Percentiles rank a stretch among this genome's conserved stretches.
Evolutionary conservation across 2,888 invertebrate genomes (phyloP).

Genomic region (Meliscaeva auricollis): DNA sequence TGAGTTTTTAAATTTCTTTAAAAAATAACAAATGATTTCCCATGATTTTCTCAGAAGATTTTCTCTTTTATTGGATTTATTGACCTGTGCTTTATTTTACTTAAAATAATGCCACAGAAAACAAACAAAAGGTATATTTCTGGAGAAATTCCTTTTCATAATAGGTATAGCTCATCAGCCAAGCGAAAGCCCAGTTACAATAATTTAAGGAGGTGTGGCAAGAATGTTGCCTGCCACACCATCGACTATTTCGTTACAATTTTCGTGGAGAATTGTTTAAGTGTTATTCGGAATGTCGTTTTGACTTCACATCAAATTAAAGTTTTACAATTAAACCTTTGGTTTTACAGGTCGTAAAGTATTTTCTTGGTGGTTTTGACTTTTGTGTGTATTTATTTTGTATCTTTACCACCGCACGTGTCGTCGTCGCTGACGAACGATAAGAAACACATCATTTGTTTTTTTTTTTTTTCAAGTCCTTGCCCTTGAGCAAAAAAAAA

Average conservation of each 20-base stretch:
- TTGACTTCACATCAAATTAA: slow-evolving; percentile 76
- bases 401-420: no score
- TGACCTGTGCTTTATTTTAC: no score
- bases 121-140: background rate
- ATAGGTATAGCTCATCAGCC: slow-evolving; percentile 38
- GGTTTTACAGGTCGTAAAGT: slow-evolving; percentile 77
- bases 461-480: no score
- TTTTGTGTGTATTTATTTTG: no score
- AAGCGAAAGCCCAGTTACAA: background rate
- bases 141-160: background rate
- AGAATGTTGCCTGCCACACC: slow-evolving; percentile 23
- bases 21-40: no score
- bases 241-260: background rate
- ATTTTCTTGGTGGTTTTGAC: slow-evolving; percentile 33
- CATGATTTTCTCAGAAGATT: no score
- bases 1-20: no score
- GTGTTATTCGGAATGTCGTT: slow-evolving; percentile 56
- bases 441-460: no score
- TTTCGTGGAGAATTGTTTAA: background rate
- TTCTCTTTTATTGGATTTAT: no score
- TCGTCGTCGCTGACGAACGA: no score
- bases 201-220: background rate
- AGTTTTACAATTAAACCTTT: slow-evolving; percentile 78
- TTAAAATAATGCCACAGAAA: no score
- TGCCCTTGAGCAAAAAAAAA: no score